A percentile compares a stretch with the other conserved stretches of the same genome.
These are phyloP conservation scores for Pachycephus smyrnensis DNA, from an alignment of 2,888 invertebrate species.

Conservation along the genomic window DNA sequence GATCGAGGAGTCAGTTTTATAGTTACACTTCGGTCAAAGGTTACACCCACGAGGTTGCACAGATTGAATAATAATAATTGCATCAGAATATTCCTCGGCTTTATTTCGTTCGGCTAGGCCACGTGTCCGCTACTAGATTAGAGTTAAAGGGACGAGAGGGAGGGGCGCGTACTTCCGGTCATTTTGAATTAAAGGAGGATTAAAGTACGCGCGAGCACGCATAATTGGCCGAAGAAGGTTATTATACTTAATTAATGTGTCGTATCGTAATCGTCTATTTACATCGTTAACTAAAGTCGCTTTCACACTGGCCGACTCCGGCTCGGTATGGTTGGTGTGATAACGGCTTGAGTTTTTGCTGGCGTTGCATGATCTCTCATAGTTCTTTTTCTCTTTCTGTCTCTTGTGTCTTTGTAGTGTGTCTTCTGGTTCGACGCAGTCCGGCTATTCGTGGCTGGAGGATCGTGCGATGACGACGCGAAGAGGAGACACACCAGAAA, in stretches of 20 bases:
- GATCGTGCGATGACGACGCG: background rate
- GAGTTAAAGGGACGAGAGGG: background rate
- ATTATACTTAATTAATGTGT: background rate
- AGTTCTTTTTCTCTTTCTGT: background rate
- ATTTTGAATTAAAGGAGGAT: background rate
- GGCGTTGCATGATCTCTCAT: background rate
- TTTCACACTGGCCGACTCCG: background rate
- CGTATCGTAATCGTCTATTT: slow-evolving; percentile 33
- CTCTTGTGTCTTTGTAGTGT: background rate
- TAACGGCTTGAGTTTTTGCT: background rate
- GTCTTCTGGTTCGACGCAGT: background rate
- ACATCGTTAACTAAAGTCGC: slow-evolving; percentile 38
- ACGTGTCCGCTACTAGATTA: background rate
- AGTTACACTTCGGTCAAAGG: background rate
- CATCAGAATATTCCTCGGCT: background rate
- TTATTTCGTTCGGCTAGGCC: background rate
- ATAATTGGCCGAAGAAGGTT: background rate
- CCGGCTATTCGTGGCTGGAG: background rate
- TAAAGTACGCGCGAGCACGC: background rate
- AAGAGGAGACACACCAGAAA: background rate
- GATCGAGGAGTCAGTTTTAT: background rate
- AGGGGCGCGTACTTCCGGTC: background rate
- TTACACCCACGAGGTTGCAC: background rate
- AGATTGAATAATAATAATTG: background rate
- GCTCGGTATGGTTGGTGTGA: background rate